Percentiles rank a stretch among this genome's conserved stretches.
These are phyloP conservation scores for Patiria miniata DNA, from an alignment of 35 echinoderm and acorn worm genomes.

Conservation along the genomic window DNA sequence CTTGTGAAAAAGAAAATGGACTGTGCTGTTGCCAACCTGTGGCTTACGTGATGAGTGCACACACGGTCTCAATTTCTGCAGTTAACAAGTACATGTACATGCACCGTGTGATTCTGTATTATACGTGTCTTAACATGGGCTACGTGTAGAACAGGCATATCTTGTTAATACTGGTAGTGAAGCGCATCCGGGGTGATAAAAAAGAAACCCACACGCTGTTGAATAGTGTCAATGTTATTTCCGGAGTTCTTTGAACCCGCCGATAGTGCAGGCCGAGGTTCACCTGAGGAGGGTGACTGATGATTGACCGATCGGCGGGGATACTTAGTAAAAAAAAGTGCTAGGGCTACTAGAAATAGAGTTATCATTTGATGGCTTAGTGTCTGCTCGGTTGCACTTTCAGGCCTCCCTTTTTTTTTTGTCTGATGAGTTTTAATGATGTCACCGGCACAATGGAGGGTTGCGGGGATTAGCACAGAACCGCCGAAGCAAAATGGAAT, in stretches of 20 bases:
- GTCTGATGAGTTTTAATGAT: too few species aligned
- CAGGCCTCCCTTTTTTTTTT: too few species aligned
- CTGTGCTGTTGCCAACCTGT: conserved; percentile 12
- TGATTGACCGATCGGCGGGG: neutral
- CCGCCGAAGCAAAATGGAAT: too few species aligned
- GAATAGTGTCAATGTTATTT: conserved; percentile 32
- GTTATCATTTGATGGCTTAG: neutral
- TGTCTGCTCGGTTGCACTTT: neutral
- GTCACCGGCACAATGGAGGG: too few species aligned
- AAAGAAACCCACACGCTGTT: neutral
- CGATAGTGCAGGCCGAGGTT: conserved; percentile 15
- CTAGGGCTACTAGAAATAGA: neutral
- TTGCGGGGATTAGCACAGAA: too few species aligned
- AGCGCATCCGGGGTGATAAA: neutral
- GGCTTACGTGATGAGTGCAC: neutral
- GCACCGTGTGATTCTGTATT: too few species aligned
- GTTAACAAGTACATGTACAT: too few species aligned
- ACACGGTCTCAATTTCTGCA: too few species aligned
- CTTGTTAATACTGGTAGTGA: neutral
- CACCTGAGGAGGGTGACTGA: neutral
- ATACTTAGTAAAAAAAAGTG: neutral
- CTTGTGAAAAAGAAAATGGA: neutral
- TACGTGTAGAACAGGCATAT: too few species aligned
- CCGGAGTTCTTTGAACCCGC: conserved; percentile 24
- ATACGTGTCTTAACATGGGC: too few species aligned